Evolutionary conservation across 2,113 vertebrate genomes (phyloP).

Genomic region (Callithrix jacchus): DNA sequence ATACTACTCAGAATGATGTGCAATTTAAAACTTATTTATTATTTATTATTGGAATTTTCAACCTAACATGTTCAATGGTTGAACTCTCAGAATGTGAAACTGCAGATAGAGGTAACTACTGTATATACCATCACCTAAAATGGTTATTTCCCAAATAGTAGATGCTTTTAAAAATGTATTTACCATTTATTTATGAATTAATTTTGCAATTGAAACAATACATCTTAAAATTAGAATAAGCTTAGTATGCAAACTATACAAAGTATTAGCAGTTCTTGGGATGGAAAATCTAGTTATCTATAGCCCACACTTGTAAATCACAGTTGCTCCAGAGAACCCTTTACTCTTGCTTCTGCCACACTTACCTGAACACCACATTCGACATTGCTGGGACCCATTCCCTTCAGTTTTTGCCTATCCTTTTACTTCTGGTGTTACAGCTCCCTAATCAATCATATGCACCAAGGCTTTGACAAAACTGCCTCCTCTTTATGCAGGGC

Average conservation of each 20-base stretch:
- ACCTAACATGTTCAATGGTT: background rate
- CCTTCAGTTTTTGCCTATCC: background rate
- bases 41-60: background rate
- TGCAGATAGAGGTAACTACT: background rate
- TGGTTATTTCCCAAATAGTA: background rate
- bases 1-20: background rate
- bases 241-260: background rate
- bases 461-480: background rate
- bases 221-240: background rate
- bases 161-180: background rate
- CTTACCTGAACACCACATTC: background rate
- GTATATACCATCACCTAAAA: background rate
- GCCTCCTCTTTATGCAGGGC: background rate
- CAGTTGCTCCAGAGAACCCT: background rate
- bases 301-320: background rate
- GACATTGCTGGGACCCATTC: background rate
- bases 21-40: background rate
- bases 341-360: background rate
- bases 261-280: background rate
- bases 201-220: conserved; percentile 13
- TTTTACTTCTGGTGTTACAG: background rate
- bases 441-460: background rate
- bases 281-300: background rate
- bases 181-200: conserved; percentile 10
- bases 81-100: background rate